A percentile compares a stretch with the other conserved stretches of the same genome.
Conservation (phyloP, 2,797 vertebrate genomes). For the Cynodonichthys magdalenae region DNA sequence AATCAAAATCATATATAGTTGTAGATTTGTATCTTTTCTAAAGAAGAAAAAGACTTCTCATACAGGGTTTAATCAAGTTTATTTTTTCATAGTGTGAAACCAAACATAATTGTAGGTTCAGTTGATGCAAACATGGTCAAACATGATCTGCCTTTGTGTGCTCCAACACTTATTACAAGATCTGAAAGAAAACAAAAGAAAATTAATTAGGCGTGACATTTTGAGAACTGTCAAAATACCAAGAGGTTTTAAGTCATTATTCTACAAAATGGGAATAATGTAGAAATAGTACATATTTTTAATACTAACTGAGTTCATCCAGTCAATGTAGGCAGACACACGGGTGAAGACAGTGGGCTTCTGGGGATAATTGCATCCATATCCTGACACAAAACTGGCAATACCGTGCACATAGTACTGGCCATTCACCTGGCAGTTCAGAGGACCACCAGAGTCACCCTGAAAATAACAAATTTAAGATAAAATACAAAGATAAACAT, state of each 20-base stretch:
- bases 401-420: constrained; percentile 82
- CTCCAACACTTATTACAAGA: constrained; percentile 35
- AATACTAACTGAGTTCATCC: constrained; percentile 78
- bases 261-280: neutral
- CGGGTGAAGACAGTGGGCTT: constrained; percentile 91
- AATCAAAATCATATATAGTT: neutral
- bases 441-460: constrained; percentile 90
- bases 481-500: neutral
- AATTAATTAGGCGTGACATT: neutral
- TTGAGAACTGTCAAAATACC: neutral
- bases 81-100: constrained; percentile 28
- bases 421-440: constrained; percentile 81
- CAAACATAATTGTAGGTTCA: constrained; percentile 3
- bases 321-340: constrained; percentile 85
- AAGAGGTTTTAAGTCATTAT: too few relatives aligned
- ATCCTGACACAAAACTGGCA: constrained; percentile 85
- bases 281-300: neutral
- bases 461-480: constrained; percentile 27
- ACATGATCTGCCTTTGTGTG: neutral
- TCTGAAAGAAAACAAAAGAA: constrained; percentile 43
- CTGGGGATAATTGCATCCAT: constrained; percentile 76
- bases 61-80: constrained; percentile 33
- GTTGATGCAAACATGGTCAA: constrained; percentile 1
- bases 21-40: neutral
- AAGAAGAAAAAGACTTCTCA: constrained; percentile 24